Conservation (phyloP, 2,797 vertebrate genomes). For the Chaetophractus vellerosus region DNA sequence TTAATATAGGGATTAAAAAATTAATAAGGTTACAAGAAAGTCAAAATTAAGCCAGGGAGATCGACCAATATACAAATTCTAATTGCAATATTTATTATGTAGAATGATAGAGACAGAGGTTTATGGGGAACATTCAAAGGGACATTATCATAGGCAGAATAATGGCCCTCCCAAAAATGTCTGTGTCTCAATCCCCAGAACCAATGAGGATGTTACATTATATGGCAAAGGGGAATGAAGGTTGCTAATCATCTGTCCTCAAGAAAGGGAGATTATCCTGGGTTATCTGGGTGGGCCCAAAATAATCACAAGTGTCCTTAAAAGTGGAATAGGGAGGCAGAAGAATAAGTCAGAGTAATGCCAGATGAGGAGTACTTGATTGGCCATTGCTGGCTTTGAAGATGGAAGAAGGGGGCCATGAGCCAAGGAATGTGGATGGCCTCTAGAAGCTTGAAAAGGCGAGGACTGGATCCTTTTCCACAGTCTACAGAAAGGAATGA, state of each 20-base stretch:
- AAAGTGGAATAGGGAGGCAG: background rate
- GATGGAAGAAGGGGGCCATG: background rate
- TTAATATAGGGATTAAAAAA: conserved; percentile 46
- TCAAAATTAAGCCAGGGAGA: background rate
- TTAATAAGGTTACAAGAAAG: background rate
- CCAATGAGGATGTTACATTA: background rate
- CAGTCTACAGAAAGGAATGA: background rate
- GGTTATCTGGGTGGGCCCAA: background rate
- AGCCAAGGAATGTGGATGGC: background rate
- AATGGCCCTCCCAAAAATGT: background rate
- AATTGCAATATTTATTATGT: background rate
- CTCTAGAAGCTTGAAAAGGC: background rate
- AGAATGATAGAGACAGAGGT: background rate
- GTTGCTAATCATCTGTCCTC: background rate
- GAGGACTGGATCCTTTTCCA: background rate
- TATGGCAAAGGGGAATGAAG: background rate
- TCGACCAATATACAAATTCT: background rate
- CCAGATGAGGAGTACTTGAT: background rate
- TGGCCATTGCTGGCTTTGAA: background rate
- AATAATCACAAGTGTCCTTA: background rate
- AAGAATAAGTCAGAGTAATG: background rate
- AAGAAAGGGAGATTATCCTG: background rate
- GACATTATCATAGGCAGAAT: background rate
- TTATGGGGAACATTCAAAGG: background rate
- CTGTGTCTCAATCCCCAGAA: background rate